Evolutionary conservation across 2,797 vertebrate species (phyloP), one percentile per base, ranked within the genome.

Genomic region (Forpus xanthops): DNA sequence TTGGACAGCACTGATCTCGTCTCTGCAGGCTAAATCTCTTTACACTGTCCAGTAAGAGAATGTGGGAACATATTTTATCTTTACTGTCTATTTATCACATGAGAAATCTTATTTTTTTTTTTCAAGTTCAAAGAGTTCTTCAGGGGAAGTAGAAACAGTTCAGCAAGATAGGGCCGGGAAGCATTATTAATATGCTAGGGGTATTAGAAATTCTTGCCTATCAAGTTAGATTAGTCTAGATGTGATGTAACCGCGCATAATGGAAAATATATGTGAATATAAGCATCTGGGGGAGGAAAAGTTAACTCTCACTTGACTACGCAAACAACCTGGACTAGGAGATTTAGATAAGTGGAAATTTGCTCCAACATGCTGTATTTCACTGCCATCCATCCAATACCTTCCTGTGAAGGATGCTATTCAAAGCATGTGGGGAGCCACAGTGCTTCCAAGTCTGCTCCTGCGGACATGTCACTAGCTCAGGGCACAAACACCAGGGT

Each of bases 61-160:
- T 81, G 52, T 78, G 87, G 42, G 50, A 91, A 85, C 3, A 5
- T 58, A 50, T 58, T 92, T 96, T 81, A 78, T 95, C 73, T 90
- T 84, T 85, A 80, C 62, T 75, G 42, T 72, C 20, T 23, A 76
- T 21, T 90, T 94, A 95, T 95, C 85, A 84, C 70, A 83, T 86
- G 79, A 93, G 85, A 91, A 95, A 93, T 87, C 37, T 73, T 81
- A 55, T 7, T 55, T 30, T 44, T 53, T 60, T 81, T 80, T 5
- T 58, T 15, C 5, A 42, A 65, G 21, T 74, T 94, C 21, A 78
- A 65, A 87, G 52, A 95, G 81, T 80, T 81, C 39, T 86, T 92
- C 76, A 79, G 74, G 76, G 70, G 39, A 95, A 94, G 42, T 64
- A 85, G 65, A 85, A 90, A 75, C 18, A 86, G 49, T 81, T 94